phyloP scores from a whole-genome alignment of 1,140 invertebrate species.

The Aphidius ervi region DNA sequence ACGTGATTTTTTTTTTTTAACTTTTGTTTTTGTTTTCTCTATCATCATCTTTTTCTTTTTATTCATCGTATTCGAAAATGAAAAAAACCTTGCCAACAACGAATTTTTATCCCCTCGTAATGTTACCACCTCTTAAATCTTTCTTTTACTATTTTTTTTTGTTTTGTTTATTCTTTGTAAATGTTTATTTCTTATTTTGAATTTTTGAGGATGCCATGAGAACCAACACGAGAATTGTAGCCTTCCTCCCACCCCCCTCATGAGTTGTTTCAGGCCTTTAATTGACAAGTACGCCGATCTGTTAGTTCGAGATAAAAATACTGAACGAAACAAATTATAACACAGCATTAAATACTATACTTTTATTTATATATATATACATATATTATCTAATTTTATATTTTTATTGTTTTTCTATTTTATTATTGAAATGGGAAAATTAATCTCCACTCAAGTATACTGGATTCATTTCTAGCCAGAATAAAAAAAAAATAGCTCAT shows the following conservation, averaged over 20 bases:
- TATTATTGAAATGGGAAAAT: no score
- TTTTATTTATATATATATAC: no score
- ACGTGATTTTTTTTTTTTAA: slow-evolving; percentile 21
- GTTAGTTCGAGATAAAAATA: slow-evolving; percentile 48
- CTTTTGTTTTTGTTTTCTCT: slow-evolving; percentile 11
- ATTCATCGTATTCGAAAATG: slow-evolving; percentile 4
- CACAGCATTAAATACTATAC: background rate
- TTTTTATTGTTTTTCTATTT: no score
- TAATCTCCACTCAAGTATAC: no score
- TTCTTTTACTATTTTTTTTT: slow-evolving; percentile 13
- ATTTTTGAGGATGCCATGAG: slow-evolving; percentile 30
- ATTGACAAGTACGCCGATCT: slow-evolving; percentile 43
- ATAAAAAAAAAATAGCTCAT: no score
- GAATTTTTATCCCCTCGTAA: slow-evolving; percentile 20
- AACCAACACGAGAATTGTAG: slow-evolving; percentile 23
- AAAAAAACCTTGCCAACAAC: slow-evolving; percentile 4
- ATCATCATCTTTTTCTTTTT: slow-evolving; percentile 12
- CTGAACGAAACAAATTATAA: slow-evolving; percentile 29
- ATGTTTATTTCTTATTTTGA: slow-evolving; percentile 21
- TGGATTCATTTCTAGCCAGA: no score
- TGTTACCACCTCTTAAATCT: slow-evolving; percentile 5
- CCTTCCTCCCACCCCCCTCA: background rate
- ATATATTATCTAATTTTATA: no score
- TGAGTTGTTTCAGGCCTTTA: slow-evolving; percentile 35
- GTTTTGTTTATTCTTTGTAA: slow-evolving; percentile 12